A percentile compares a stretch with the other conserved stretches of the same genome.
Conservation (phyloP, 2,797 vertebrate species). For the Ctenopoma kingsleyae region DNA sequence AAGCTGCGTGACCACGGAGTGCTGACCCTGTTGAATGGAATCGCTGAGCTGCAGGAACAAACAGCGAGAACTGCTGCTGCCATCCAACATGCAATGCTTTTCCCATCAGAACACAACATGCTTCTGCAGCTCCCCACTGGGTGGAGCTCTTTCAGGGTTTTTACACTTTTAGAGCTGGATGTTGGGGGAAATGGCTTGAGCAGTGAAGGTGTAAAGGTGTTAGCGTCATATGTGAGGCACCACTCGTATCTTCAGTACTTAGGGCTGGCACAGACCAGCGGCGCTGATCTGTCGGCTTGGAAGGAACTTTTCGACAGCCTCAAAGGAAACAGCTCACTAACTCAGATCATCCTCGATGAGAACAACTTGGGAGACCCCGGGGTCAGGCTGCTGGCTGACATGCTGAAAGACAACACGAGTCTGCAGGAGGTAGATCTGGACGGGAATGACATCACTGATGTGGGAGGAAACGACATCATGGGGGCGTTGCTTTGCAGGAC, state of each 20-base stretch:
- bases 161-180: slow-evolving; percentile 83
- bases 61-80: slow-evolving; percentile 47
- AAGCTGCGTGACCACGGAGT: slow-evolving; percentile 84
- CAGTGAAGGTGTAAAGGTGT: slow-evolving; percentile 77
- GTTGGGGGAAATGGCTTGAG: slow-evolving; percentile 85
- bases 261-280: slow-evolving; percentile 82
- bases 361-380: slow-evolving; percentile 84
- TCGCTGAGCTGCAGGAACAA: slow-evolving; percentile 82
- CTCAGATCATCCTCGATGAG: slow-evolving; percentile 85
- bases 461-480: slow-evolving; percentile 83
- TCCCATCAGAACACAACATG: slow-evolving; percentile 39
- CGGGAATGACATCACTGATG: slow-evolving; percentile 81
- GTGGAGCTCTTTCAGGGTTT: slow-evolving; percentile 61
- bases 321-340: slow-evolving; percentile 76
- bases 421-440: slow-evolving; percentile 84
- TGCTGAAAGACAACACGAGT: slow-evolving; percentile 74
- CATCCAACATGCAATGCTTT: slow-evolving; percentile 56
- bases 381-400: slow-evolving; percentile 81
- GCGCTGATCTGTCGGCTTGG: slow-evolving; percentile 80
- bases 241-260: slow-evolving; percentile 84
- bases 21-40: slow-evolving; percentile 78
- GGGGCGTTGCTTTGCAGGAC: slow-evolving; percentile 74
- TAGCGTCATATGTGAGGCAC: slow-evolving; percentile 82
- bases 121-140: slow-evolving; percentile 50
- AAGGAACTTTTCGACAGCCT: slow-evolving; percentile 84